Conservation (phyloP, 2,797 vertebrate genomes). For the Propithecus perrieri region DNA sequence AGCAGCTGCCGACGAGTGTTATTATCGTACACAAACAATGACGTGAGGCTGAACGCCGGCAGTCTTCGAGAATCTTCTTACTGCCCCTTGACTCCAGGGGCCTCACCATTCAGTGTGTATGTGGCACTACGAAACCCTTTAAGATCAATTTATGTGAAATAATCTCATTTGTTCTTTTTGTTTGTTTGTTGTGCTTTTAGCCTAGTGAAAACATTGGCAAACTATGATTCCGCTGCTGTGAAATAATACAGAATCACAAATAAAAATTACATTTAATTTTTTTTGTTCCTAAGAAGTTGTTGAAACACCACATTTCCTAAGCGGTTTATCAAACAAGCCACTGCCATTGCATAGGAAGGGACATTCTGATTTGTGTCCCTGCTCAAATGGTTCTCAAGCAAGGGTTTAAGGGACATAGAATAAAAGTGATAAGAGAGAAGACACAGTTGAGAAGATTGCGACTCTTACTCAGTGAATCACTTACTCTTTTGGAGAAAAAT, state of each 20-base stretch:
- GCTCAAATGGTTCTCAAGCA: neutral
- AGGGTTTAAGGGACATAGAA: neutral
- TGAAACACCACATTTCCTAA: conserved; percentile 50
- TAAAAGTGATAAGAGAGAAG: neutral
- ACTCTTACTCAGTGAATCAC: neutral
- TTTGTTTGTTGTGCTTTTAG: conserved; percentile 50
- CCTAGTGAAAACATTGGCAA: neutral
- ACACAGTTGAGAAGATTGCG: neutral
- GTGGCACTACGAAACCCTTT: neutral
- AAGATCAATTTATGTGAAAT: neutral
- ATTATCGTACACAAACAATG: conserved; percentile 18
- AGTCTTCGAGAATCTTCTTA: neutral
- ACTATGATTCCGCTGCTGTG: conserved; percentile 10
- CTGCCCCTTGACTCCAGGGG: neutral
- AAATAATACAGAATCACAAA: conserved; percentile 66
- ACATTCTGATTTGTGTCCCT: neutral
- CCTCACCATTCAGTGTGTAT: neutral
- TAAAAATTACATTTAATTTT: conserved; percentile 57
- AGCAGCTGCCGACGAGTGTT: conserved; percentile 35
- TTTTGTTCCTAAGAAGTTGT: conserved; percentile 50
- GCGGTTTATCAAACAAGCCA: neutral
- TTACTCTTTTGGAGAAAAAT: neutral
- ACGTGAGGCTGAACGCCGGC: neutral
- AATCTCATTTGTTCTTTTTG: conserved; percentile 46
- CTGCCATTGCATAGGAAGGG: neutral